Percentiles rank a stretch among this genome's conserved stretches.
Conservation (phyloP, 2,797 vertebrate species). For the Argya squamiceps region DNA sequence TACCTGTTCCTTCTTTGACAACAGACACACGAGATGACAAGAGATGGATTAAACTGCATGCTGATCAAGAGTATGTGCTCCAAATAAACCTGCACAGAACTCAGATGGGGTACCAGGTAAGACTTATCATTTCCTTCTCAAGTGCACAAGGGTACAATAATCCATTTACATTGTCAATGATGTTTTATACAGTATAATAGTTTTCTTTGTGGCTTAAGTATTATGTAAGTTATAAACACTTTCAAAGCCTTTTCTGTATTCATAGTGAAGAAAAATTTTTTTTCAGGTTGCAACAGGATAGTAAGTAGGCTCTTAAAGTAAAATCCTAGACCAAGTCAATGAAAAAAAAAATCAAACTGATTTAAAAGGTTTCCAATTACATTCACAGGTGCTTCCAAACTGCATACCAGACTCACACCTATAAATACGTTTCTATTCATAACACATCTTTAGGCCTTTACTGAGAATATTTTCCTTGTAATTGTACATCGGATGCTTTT, state of each 20-base stretch:
- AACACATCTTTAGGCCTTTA: background rate
- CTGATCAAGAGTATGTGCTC: constrained; percentile 96
- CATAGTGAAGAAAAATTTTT: background rate
- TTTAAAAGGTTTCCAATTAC: background rate
- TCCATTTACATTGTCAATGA: background rate
- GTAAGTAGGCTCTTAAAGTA: background rate
- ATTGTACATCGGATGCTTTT: background rate
- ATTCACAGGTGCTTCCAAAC: background rate
- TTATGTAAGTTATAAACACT: constrained; percentile 1
- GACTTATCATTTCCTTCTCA: constrained; percentile 40
- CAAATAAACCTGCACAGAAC: constrained; percentile 87
- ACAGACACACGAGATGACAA: constrained; percentile 78
- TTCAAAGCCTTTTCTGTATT: constrained; percentile 26
- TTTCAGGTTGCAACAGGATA: background rate
- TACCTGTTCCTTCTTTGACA: constrained; percentile 73
- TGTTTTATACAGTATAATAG: background rate
- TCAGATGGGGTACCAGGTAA: constrained; percentile 87
- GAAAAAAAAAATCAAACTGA: background rate
- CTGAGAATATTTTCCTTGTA: background rate
- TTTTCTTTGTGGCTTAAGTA: background rate
- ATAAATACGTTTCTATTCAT: background rate
- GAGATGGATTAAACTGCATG: constrained; percentile 88
- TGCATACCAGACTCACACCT: background rate
- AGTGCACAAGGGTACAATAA: constrained; percentile 22
- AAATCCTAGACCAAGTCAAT: background rate